Conservation (phyloP, 2,888 invertebrate genomes). For the Ormyrus rosae region DNA sequence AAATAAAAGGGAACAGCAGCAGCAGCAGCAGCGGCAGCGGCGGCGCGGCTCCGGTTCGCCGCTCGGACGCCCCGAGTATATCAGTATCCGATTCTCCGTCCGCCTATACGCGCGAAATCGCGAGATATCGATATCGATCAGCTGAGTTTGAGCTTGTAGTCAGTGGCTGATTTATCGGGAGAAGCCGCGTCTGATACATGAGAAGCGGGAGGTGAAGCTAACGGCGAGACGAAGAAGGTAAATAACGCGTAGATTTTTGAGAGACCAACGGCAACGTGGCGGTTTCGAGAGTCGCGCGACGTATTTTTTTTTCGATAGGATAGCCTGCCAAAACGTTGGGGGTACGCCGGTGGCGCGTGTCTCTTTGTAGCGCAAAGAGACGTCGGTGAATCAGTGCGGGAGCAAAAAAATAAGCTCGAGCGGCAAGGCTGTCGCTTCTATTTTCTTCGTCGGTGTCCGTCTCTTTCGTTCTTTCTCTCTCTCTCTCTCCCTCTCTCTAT, state of each 20-base stretch:
- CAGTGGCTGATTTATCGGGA: no score
- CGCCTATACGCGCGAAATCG: constrained; percentile 58
- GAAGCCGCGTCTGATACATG: no score
- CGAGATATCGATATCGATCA: constrained; percentile 48
- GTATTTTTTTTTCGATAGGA: no score
- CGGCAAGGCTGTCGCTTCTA: constrained; percentile 21
- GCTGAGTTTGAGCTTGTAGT: constrained; percentile 9
- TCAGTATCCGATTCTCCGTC: constrained; percentile 67
- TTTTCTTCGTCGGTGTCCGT: constrained; percentile 23
- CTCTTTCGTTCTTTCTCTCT: background rate
- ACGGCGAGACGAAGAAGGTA: no score
- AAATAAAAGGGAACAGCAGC: constrained; percentile 65
- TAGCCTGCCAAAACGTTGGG: no score
- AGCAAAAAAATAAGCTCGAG: background rate
- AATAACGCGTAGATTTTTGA: no score
- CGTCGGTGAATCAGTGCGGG: background rate
- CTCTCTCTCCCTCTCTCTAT: constrained; percentile 1
- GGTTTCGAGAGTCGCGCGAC: no score
- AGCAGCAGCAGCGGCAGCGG: constrained; percentile 18
- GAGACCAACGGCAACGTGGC: no score
- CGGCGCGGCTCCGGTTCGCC: constrained; percentile 37
- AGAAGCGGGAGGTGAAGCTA: no score
- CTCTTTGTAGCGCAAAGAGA: background rate
- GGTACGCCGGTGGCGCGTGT: no score
- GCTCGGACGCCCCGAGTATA: constrained; percentile 63